Evolutionary conservation across 2,797 vertebrate genomes (phyloP).

Genomic region (Ambastaia sidthimunki): DNA sequence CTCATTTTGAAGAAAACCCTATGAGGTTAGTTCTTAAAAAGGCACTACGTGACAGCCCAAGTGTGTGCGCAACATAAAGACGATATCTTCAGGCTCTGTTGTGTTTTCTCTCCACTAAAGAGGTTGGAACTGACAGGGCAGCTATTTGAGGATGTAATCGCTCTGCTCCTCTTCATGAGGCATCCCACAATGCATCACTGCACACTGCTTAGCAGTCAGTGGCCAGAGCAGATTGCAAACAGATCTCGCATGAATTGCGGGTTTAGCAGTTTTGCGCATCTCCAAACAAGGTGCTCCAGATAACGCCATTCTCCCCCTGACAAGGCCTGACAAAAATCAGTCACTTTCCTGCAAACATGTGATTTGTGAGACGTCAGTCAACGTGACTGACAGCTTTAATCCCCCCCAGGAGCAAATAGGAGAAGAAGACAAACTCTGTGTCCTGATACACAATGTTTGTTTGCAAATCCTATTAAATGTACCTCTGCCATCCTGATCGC

Average conservation of each 20-base stretch:
- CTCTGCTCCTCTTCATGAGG: constrained; percentile 79
- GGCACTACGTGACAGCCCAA: too few species aligned
- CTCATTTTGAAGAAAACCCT: too few species aligned
- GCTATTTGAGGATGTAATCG: constrained; percentile 83
- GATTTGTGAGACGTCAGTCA: constrained; percentile 85
- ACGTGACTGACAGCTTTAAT: constrained; percentile 82
- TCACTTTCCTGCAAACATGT: constrained; percentile 82
- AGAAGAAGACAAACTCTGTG: constrained; percentile 77
- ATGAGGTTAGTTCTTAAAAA: too few species aligned
- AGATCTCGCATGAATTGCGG: constrained; percentile 85
- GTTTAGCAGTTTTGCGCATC: constrained; percentile 84
- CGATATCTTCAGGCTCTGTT: constrained; percentile 74
- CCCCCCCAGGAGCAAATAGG: constrained; percentile 82
- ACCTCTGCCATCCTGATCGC: constrained; percentile 32
- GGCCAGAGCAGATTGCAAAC: constrained; percentile 84
- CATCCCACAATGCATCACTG: constrained; percentile 77
- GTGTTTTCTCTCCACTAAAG: constrained; percentile 75
- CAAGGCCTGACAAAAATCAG: constrained; percentile 77
- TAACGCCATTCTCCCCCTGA: constrained; percentile 80
- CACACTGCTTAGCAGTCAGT: constrained; percentile 83
- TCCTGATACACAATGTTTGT: constrained; percentile 78
- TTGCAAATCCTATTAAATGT: constrained; percentile 79
- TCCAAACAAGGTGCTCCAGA: constrained; percentile 84
- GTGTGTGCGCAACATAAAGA: background rate
- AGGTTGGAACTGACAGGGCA: constrained; percentile 69